Base-by-base conservation (phyloP, 2,797 vertebrate genomes). In the Halcyon leucocephala region DNA sequence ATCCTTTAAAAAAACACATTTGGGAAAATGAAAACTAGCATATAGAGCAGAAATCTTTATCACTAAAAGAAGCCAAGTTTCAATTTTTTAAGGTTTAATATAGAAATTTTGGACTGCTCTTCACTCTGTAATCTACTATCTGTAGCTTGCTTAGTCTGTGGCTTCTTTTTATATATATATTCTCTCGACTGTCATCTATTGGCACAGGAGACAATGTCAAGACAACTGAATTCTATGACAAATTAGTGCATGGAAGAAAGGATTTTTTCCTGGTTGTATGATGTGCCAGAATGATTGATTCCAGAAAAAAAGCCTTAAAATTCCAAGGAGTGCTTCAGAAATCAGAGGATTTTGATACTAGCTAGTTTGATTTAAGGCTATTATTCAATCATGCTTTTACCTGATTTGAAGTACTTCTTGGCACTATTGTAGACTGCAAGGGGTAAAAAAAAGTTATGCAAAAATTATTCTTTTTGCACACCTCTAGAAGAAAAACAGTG, bases 251-350 rank as follows among this genome's bases (percentile, higher is more conserved):
- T 46, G 66, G 66, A 84, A 90, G 64, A 82, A 88, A 88, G 46
- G 31, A 0, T 41, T 84, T 82, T 84, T 82, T 33, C 37, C 64
- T 86, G 57, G 57, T 89, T 91, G 31, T 82, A 37, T 84, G 52
- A 74, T 71, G 44, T 94, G 86, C 55, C 71, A 64, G 60, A 91
- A 91, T 86, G 52, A 96, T 90, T 93, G 70, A 88, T 93, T 84
- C 87, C 91, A 93, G 91, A 82, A 93, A 89, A 79, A 76, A 88
- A 76, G 79, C 48, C 64, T 88, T 93, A 84, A 90, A 96, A 89
- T 89, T 95, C 51, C 64, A 76, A 57, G 39, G 66, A 86, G 16
- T 57, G 21, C 57, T 91, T 91, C 51, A 82, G 87, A 93, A 96
- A 89, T 80, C 70, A 84, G 81, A 67, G 51, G 37, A 55, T 90